Conservation (phyloP, 2,888 invertebrate genomes). For the Tenthredo livida region DNA sequence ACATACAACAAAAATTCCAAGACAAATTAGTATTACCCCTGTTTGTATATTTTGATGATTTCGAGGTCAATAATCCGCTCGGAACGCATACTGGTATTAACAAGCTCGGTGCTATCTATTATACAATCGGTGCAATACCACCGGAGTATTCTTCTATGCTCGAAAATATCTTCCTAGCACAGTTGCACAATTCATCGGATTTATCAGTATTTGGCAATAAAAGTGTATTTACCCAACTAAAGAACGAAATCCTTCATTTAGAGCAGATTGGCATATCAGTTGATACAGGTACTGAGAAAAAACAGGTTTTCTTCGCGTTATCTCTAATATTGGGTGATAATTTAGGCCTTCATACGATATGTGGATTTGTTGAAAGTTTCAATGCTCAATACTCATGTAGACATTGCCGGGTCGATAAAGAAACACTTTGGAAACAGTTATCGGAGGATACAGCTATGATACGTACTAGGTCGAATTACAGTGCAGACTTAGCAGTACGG, state of each 20-base stretch:
- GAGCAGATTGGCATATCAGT: conserved; percentile 52
- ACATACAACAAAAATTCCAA: conserved; percentile 50
- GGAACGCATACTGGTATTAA: conserved; percentile 57
- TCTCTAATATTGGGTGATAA: conserved; percentile 60
- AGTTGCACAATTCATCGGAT: conserved; percentile 58
- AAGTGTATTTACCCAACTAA: conserved; percentile 37
- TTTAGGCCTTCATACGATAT: conserved; percentile 59
- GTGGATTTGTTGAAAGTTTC: conserved; percentile 60
- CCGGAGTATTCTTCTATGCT: conserved; percentile 55
- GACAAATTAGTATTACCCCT: conserved; percentile 55
- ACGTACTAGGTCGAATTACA: not conserved
- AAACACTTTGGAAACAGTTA: not conserved
- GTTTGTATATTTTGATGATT: conserved; percentile 59
- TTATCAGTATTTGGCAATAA: conserved; percentile 50
- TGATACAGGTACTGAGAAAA: conserved; percentile 30
- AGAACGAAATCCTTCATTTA: conserved; percentile 54
- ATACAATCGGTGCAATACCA: conserved; percentile 56
- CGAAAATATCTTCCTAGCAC: conserved; percentile 62
- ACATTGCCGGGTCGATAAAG: not conserved
- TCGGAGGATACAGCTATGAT: not conserved
- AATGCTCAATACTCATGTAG: conserved; percentile 45
- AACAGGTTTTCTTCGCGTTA: conserved; percentile 58
- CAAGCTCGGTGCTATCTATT: conserved; percentile 61
- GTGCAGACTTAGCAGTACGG: not conserved
- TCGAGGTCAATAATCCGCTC: conserved; percentile 62